Conservation (phyloP, 2,797 vertebrate species). For the Siniperca undulata region DNA sequence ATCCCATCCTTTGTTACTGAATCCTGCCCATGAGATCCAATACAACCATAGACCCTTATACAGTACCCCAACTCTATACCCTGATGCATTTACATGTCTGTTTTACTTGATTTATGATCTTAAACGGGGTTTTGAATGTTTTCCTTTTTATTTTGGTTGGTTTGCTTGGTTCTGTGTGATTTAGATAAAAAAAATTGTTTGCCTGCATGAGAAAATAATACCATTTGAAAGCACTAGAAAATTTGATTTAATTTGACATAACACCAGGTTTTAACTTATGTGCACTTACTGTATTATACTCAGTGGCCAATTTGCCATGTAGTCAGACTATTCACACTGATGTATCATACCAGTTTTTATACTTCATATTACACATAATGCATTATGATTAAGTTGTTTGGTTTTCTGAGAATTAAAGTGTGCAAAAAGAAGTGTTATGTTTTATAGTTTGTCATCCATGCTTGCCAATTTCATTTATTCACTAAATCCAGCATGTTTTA, state of each 20-base stretch:
- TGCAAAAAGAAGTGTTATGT: slow-evolving; percentile 71
- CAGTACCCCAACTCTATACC: slow-evolving; percentile 39
- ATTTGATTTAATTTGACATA: slow-evolving; percentile 80
- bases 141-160: slow-evolving; percentile 73
- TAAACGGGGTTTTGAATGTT: slow-evolving; percentile 71
- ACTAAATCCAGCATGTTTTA: slow-evolving; percentile 79
- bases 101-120: slow-evolving; percentile 73
- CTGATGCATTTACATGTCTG: slow-evolving; percentile 73
- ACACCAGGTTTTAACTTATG: slow-evolving; percentile 89
- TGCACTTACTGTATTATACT: slow-evolving; percentile 95
- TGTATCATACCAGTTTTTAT: slow-evolving; percentile 91
- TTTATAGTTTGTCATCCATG: slow-evolving; percentile 79
- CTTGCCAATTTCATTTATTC: slow-evolving; percentile 72
- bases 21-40: slow-evolving; percentile 77
- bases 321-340: slow-evolving; percentile 91
- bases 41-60: slow-evolving; percentile 48
- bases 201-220: slow-evolving; percentile 88
- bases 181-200: slow-evolving; percentile 75
- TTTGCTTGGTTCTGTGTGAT: slow-evolving; percentile 84
- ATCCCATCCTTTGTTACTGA: slow-evolving; percentile 70
- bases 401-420: slow-evolving; percentile 88
- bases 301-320: slow-evolving; percentile 86
- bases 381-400: slow-evolving; percentile 87
- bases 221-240: slow-evolving; percentile 74
- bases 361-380: slow-evolving; percentile 88